These are phyloP conservation scores for Phyto melanocephala DNA, from an alignment of 2,888 invertebrate genomes.

Conservation along the genomic window DNA sequence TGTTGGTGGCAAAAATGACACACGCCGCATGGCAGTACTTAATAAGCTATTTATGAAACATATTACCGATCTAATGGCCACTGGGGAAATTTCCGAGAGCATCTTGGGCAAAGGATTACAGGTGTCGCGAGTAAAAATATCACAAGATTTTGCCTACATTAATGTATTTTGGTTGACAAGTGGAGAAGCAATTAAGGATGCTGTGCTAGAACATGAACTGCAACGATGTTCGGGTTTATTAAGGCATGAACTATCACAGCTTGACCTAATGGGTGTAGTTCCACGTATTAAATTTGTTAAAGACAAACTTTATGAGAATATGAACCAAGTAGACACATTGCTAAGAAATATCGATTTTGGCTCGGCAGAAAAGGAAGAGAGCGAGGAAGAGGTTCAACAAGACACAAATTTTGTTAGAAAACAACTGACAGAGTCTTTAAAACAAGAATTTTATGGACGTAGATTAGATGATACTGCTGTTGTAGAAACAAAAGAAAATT, in stretches of 20 bases:
- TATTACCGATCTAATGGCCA: slow-evolving; percentile 88
- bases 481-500: neutral
- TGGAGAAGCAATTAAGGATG: slow-evolving; percentile 73
- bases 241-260: slow-evolving; percentile 86
- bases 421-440: slow-evolving; percentile 43
- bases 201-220: slow-evolving; percentile 81
- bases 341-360: slow-evolving; percentile 84
- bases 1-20: slow-evolving; percentile 79
- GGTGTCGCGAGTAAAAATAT: slow-evolving; percentile 85
- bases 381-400: slow-evolving; percentile 79
- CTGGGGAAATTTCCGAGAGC: slow-evolving; percentile 83
- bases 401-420: slow-evolving; percentile 7
- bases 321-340: slow-evolving; percentile 82
- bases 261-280: slow-evolving; percentile 87
- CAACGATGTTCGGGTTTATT: slow-evolving; percentile 81
- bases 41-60: slow-evolving; percentile 91
- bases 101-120: slow-evolving; percentile 84
- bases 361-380: slow-evolving; percentile 84
- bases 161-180: slow-evolving; percentile 87
- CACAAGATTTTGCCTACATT: slow-evolving; percentile 83
- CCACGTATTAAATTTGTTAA: slow-evolving; percentile 87
- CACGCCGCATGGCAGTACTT: slow-evolving; percentile 83
- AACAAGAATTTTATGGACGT: slow-evolving; percentile 63
- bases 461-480: slow-evolving; percentile 26
- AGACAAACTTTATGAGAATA: slow-evolving; percentile 81